Evolutionary conservation across 2,113 vertebrate species (phyloP), one percentile per base, ranked within the genome.

Genomic region (Passerina amoena): DNA sequence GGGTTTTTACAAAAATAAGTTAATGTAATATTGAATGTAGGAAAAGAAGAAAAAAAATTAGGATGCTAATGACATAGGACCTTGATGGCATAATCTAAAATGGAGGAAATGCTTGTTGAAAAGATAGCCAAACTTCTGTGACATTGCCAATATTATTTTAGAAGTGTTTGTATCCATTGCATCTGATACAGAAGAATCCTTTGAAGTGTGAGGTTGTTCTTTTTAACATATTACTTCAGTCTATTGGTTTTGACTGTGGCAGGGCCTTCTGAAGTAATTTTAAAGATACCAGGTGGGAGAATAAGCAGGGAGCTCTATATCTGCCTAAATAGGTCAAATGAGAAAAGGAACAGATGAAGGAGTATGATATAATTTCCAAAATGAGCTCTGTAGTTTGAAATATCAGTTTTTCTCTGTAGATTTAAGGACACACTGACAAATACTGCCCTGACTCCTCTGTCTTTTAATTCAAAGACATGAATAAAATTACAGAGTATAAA

Each of bases 351-450:
- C 20, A 64, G 42, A 94, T 60, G 50, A 91, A 80, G 63, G 33
- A 88, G 6, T 47, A 47, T 70, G 40, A 92, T 94, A 48, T 51
- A 70, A 86, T 92, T 93, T 92, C 64, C 89, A 80, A 81, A 95
- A 94, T 57, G 17, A 63, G 11, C 6, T 72, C 31, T 65, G 14
- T 25, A 82, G 24, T 48, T 82, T 64, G 48, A 94, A 75, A 80
- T 91, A 80, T 5, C 50, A 61, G 12, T 13, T 70, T 80, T 94
- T 75, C n/a, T 77, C 51, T 63, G 22, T n/a, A 57, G 40, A 35
- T 44, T 71, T 83, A 90, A 82, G 59, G 50, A 47, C 38, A 86
- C 37, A 17, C n/a, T 89, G 79, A 64, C 21, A 88, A 86, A 93
- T 79, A 56, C 15, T 75, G 27, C 25, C 35, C 19, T 86, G 59